Percentiles rank a stretch among this genome's conserved stretches.
Evolutionary conservation across 2,113 vertebrate species (phyloP).

Genomic region (Microtus pennsylvanicus): DNA sequence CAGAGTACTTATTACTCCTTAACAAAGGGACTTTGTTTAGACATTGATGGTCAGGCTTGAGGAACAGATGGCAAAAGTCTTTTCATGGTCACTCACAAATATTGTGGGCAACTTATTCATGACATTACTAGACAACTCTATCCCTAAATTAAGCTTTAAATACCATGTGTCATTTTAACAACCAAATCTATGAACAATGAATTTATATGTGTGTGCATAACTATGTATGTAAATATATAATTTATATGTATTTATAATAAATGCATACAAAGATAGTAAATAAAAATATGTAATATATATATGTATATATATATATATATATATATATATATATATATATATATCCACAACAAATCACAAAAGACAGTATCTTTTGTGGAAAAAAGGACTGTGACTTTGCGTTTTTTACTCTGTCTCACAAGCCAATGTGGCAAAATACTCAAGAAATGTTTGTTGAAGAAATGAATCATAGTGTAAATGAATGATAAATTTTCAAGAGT

Average conservation of each 20-base stretch:
- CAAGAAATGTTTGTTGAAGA: neutral
- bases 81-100: neutral
- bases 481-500: neutral
- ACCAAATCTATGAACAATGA: neutral
- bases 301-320: no score
- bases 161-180: neutral
- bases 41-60: neutral
- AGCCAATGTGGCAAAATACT: neutral
- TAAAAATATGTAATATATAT: no score
- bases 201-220: no score
- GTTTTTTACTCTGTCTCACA: neutral
- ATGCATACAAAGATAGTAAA: no score
- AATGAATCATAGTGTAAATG: neutral
- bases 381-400: neutral
- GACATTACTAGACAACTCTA: slow-evolving; percentile 9
- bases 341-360: slow-evolving; percentile 33
- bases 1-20: neutral
- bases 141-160: slow-evolving; percentile 7
- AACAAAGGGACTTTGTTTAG: slow-evolving; percentile 35
- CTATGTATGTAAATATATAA: no score
- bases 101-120: neutral
- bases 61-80: neutral
- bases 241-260: no score
- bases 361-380: neutral
- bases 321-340: no score